Percentiles rank a stretch among this genome's conserved stretches.
phyloP scores from a whole-genome alignment of 2,888 invertebrate genomes.

The Dioctria rufipes region DNA sequence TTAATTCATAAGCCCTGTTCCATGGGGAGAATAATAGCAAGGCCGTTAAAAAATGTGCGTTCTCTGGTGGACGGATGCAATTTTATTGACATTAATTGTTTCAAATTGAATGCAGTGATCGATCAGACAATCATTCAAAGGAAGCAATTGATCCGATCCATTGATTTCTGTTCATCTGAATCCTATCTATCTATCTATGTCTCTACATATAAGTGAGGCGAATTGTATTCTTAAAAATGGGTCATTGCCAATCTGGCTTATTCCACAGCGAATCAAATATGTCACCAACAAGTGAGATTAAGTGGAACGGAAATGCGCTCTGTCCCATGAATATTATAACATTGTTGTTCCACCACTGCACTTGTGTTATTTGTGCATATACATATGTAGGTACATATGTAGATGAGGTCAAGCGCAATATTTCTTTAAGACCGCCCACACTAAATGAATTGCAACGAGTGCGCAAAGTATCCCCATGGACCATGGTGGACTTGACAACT shows the following conservation, averaged over 20 bases:
- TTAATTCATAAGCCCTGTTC: slow-evolving; percentile 21
- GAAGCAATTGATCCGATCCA: slow-evolving; percentile 21
- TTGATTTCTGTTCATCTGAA: slow-evolving; percentile 21
- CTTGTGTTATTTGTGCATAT: no score
- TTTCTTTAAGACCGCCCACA: slow-evolving; percentile 36
- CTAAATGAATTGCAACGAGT: neutral
- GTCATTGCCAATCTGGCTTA: slow-evolving; percentile 18
- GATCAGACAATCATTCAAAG: slow-evolving; percentile 12
- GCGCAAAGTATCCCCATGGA: neutral
- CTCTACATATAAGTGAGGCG: neutral
- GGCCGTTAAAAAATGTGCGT: neutral
- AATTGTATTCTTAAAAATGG: slow-evolving; percentile 8
- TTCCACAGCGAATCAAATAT: slow-evolving; percentile 6
- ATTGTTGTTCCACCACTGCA: slow-evolving; percentile 14
- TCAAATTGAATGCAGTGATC: slow-evolving; percentile 7
- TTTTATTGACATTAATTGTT: slow-evolving; percentile 1
- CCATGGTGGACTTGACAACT: neutral
- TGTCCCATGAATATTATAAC: neutral
- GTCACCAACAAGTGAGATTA: slow-evolving; percentile 31
- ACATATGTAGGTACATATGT: no score
- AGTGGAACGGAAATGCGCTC: slow-evolving; percentile 37
- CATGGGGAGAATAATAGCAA: slow-evolving; percentile 4
- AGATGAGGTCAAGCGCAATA: slow-evolving; percentile 35
- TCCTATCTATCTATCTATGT: neutral
- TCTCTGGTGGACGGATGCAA: neutral